Conservation (phyloP, 1,140 invertebrate species). For the Drusus annulatus region DNA sequence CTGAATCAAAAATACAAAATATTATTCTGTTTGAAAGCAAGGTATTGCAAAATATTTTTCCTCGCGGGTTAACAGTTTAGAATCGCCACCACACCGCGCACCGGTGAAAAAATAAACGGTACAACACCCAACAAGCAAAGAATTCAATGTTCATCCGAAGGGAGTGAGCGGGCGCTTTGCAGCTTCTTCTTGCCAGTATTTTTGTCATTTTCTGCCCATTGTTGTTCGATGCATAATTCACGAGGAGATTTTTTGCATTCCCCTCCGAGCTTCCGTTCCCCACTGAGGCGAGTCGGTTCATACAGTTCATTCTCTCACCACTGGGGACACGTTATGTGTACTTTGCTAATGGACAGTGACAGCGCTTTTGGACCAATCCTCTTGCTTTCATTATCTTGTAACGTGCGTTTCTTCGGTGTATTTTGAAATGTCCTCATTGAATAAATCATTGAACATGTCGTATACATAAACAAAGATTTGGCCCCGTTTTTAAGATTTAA, state of each 20-base stretch:
- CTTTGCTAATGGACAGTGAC: too few species aligned
- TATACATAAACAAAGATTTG: too few species aligned
- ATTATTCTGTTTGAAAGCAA: too few species aligned
- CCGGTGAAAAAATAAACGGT: background rate
- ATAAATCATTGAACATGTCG: too few species aligned
- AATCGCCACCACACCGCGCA: background rate
- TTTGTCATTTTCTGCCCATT: slow-evolving; percentile 25
- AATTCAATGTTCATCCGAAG: background rate
- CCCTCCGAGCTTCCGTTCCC: slow-evolving; percentile 29
- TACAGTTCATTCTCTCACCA: background rate
- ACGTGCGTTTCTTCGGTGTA: too few species aligned
- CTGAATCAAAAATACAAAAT: too few species aligned
- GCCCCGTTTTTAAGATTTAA: too few species aligned
- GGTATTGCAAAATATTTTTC: too few species aligned
- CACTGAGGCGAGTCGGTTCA: background rate
- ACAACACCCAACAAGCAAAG: background rate
- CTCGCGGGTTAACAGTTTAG: background rate
- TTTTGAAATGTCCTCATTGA: too few species aligned
- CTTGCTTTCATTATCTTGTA: too few species aligned
- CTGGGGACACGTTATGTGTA: too few species aligned
- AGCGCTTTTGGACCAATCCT: too few species aligned
- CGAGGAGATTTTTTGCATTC: slow-evolving; percentile 26
- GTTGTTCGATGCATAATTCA: slow-evolving; percentile 40
- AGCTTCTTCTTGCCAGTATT: background rate
- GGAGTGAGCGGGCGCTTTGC: background rate